phyloP scores from a whole-genome alignment of 2,113 vertebrate species.

The Lathamus discolor region DNA sequence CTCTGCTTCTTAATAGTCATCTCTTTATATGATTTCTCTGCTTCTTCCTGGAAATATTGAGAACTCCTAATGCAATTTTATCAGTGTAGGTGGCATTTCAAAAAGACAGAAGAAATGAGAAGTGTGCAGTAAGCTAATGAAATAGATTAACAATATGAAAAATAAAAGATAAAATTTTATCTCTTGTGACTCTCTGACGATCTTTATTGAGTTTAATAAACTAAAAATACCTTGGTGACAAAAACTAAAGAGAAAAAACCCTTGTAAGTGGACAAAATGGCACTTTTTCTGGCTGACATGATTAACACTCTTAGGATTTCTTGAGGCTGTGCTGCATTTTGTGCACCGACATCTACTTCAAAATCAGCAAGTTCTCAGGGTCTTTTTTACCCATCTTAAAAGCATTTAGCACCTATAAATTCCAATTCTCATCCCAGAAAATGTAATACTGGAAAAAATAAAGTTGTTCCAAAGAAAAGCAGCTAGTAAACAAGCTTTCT shows the following conservation, averaged over 20 bases:
- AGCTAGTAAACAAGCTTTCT: not conserved
- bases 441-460: not conserved
- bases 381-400: not conserved
- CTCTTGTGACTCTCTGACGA: not conserved
- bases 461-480: not conserved
- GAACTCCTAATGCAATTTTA: constrained; percentile 38
- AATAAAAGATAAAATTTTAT: not conserved
- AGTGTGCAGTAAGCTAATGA: constrained; percentile 7
- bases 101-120: constrained; percentile 32
- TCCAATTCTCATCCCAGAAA: not conserved
- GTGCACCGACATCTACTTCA: not conserved
- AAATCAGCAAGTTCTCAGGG: not conserved
- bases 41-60: constrained; percentile 35
- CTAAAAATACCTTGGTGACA: not conserved
- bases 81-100: constrained; percentile 54
- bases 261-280: not conserved
- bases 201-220: not conserved
- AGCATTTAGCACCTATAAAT: not conserved
- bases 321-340: not conserved
- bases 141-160: not conserved
- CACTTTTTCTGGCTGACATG: not conserved
- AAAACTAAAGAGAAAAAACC: not conserved
- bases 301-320: not conserved
- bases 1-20: not conserved
- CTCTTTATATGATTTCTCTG: not conserved